Evolutionary conservation across 2,888 invertebrate species (phyloP), one percentile per base, ranked within the genome.

Genomic region (Cremastobaeus sp.): DNA sequence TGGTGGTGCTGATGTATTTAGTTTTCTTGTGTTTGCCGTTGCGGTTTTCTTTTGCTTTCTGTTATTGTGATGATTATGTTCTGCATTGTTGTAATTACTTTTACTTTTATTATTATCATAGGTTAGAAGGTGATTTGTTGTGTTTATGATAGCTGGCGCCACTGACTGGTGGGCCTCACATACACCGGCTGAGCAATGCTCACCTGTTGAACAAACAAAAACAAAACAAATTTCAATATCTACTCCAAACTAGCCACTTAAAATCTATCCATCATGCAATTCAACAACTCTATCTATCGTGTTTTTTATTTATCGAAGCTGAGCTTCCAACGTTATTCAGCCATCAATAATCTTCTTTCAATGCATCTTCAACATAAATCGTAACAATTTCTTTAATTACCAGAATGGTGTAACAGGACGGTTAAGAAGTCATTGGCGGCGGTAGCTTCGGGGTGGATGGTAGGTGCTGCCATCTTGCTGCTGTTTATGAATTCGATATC

Each of bases 401-500:
- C 86, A 85, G 86, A 83, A 86, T 87, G 86, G 85, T 84, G 84
- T 85, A 84, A 84, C 84, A 85, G 88, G 88, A 86, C 88, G 87
- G 86, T 87, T 87, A 84, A 87, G 85, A 87, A 86, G 87, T 86
- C 88, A 87, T 86, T 88, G 87, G 86, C 86, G 86, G 85, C 86
- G 86, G 84, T 85, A 86, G 86, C 86, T 84, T 86, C 83, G 86
- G 83, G 85, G 84, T 86, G 87, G 87, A 84, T 86, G 85, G 85
- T 86, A 87, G 84, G 84, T 87, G 85, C 85, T 82, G 85, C 80
- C 85, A 84, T 86, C 85, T 82, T 85, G 84, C 84, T 85, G 87
- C 86, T 85, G 85, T 87, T 88, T 86, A 85, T 84, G 85, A 83
- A 88, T 86, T 87, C 83, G 86, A 87, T 88, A 88, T 88, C 87